These are phyloP conservation scores for Apodemia hepburni DNA, from an alignment of 2,888 invertebrate genomes.

Conservation along the genomic window DNA sequence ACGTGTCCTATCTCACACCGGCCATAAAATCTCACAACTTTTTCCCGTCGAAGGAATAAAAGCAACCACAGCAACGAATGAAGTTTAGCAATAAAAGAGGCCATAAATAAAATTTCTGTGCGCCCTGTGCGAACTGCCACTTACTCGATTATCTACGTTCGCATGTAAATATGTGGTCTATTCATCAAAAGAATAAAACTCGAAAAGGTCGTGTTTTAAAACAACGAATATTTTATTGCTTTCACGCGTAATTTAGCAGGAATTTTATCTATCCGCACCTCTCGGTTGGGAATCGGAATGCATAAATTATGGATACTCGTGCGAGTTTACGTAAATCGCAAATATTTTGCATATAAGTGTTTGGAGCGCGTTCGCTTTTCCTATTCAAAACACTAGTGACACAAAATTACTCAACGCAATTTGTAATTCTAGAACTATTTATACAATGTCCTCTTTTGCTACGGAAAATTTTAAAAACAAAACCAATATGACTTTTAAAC, in stretches of 20 bases:
- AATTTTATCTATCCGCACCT: slow-evolving; percentile 43
- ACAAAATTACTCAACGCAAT: slow-evolving; percentile 33
- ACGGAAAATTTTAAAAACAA: slow-evolving; percentile 46
- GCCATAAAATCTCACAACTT: slow-evolving; percentile 75
- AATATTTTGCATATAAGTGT: slow-evolving; percentile 42
- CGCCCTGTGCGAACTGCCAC: slow-evolving; percentile 64
- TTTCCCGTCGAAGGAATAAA: slow-evolving; percentile 74
- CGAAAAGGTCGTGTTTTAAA: slow-evolving; percentile 32
- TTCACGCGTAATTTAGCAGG: slow-evolving; percentile 56
- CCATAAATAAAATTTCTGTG: slow-evolving; percentile 73
- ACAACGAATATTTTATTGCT: slow-evolving; percentile 36
- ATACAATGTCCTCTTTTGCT: slow-evolving; percentile 41
- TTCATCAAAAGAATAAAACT: slow-evolving; percentile 38
- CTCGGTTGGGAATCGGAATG: slow-evolving; percentile 37
- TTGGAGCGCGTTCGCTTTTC: slow-evolving; percentile 38
- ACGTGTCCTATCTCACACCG: slow-evolving; percentile 77
- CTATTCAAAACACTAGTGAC: slow-evolving; percentile 36
- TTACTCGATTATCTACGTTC: slow-evolving; percentile 48
- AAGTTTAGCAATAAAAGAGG: slow-evolving; percentile 77
- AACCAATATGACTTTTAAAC: slow-evolving; percentile 49
- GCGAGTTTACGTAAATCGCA: slow-evolving; percentile 48
- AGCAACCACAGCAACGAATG: slow-evolving; percentile 76
- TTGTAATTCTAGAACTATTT: slow-evolving; percentile 35
- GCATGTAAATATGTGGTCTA: slow-evolving; percentile 48
- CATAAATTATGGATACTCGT: slow-evolving; percentile 44